Conservation (phyloP, 1,140 invertebrate genomes). For the Micrasema minimum region DNA sequence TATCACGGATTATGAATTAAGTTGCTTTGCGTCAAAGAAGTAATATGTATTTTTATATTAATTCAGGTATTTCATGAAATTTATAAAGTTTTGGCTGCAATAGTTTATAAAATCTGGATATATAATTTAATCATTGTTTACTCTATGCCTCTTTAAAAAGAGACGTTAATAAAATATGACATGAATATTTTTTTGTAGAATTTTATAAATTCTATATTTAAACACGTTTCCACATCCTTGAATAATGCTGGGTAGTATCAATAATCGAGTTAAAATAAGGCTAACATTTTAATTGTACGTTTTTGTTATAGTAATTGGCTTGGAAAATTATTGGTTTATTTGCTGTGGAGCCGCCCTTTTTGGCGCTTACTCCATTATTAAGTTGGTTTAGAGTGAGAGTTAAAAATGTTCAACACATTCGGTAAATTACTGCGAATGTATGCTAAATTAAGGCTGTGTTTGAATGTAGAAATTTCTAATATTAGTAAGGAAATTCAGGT, state of each 20-base stretch:
- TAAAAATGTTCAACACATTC: too few species aligned
- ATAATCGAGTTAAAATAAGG: constrained; percentile 47
- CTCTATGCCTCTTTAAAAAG: neutral
- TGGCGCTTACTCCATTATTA: constrained; percentile 21
- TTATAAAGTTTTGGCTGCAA: too few species aligned
- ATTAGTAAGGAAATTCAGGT: too few species aligned
- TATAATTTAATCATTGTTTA: neutral
- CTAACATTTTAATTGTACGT: constrained; percentile 52
- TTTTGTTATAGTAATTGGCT: constrained; percentile 49
- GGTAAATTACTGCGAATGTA: too few species aligned
- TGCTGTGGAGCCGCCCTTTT: constrained; percentile 26
- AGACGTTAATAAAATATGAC: too few species aligned
- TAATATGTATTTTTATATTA: too few species aligned
- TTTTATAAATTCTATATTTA: neutral
- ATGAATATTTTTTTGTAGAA: neutral
- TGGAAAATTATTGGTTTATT: constrained; percentile 50
- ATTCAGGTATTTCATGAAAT: too few species aligned
- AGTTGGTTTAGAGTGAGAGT: too few species aligned
- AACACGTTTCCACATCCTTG: constrained; percentile 19
- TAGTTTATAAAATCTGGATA: neutral
- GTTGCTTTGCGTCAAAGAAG: too few species aligned
- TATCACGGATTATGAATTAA: too few species aligned
- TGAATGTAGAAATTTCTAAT: too few species aligned
- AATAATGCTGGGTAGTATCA: constrained; percentile 35
- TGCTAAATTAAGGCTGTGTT: too few species aligned